A percentile compares a stretch with the other conserved stretches of the same genome.
Evolutionary conservation across 2,888 invertebrate species (phyloP).

Genomic region (Lasioglossum zephyrum): DNA sequence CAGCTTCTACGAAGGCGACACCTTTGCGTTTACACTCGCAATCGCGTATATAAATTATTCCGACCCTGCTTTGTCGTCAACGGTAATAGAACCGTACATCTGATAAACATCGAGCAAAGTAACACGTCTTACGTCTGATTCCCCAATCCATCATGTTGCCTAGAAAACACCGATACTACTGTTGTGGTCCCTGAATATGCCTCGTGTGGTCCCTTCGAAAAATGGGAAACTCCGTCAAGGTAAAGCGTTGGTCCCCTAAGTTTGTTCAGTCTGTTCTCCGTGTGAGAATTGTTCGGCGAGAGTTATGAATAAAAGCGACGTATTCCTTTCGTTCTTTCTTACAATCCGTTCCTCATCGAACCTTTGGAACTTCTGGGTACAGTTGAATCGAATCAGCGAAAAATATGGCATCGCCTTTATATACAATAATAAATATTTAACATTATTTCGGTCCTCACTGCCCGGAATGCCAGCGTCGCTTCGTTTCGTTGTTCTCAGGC

Average conservation of each 20-base stretch:
- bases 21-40: not conserved
- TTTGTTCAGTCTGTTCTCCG: conserved; percentile 2
- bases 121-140: conserved; percentile 88
- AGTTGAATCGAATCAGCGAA: not conserved
- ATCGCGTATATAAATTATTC: not conserved
- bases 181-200: conserved; percentile 31
- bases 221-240: not conserved
- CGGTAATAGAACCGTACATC: not conserved
- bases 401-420: not conserved
- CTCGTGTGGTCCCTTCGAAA: conserved; percentile 34
- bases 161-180: conserved; percentile 7
- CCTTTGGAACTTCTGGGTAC: not conserved
- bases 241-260: conserved; percentile 35
- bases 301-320: not conserved
- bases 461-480: conserved; percentile 1
- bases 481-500: not conserved
- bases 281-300: not conserved
- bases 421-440: not conserved
- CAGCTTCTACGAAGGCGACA: not conserved
- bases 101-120: not conserved
- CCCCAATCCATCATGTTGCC: conserved; percentile 90
- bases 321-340: not conserved
- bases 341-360: not conserved
- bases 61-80: not conserved
- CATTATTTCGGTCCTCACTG: not conserved